These are phyloP conservation scores for Rugalucina vietnamica DNA, from an alignment of 2,888 invertebrate species.

Conservation along the genomic window DNA sequence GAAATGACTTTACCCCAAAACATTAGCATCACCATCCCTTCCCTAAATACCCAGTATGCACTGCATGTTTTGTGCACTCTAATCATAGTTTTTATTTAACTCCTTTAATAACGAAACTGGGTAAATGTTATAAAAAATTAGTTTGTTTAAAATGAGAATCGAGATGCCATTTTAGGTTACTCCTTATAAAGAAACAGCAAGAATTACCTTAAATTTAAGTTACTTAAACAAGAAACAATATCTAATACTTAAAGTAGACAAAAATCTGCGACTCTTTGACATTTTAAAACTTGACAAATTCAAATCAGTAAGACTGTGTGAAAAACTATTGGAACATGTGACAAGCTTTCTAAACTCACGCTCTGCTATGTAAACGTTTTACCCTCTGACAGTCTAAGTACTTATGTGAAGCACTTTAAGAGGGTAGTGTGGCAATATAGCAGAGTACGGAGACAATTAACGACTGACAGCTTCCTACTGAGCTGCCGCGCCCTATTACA, in stretches of 20 bases:
- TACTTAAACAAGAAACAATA: too few relatives aligned
- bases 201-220: too few relatives aligned
- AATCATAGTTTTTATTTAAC: too few relatives aligned
- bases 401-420: slow-evolving; percentile 8
- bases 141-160: too few relatives aligned
- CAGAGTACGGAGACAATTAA: slow-evolving; percentile 17
- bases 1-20: too few relatives aligned
- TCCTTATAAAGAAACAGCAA: too few relatives aligned
- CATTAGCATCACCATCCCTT: too few relatives aligned
- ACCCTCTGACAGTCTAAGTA: slow-evolving; percentile 18
- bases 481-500: slow-evolving; percentile 10
- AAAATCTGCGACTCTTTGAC: neutral
- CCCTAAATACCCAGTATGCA: too few relatives aligned
- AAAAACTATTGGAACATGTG: slow-evolving; percentile 10
- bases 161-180: too few relatives aligned
- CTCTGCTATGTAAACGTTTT: neutral
- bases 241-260: neutral
- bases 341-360: slow-evolving; percentile 5
- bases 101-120: too few relatives aligned
- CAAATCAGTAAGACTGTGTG: neutral
- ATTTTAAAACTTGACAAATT: neutral
- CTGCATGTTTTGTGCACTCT: too few relatives aligned
- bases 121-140: too few relatives aligned
- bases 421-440: neutral
- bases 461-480: neutral